Conservation (phyloP, 2,888 invertebrate genomes). For the Calliscelio sp. region DNA sequence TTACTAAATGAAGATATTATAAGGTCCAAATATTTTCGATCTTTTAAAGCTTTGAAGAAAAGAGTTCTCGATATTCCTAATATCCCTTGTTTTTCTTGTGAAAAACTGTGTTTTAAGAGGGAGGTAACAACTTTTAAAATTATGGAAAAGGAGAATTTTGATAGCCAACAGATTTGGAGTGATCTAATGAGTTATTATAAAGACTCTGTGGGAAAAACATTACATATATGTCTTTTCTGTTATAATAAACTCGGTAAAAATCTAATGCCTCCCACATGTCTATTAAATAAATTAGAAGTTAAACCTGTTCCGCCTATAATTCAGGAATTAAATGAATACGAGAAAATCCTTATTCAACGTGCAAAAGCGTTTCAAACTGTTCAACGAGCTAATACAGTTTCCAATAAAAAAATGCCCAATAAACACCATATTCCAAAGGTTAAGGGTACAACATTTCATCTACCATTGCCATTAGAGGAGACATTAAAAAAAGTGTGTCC, state of each 20-base stretch:
- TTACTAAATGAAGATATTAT: constrained; percentile 3
- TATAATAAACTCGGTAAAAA: constrained; percentile 69
- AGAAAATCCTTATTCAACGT: no score
- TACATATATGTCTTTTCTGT: constrained; percentile 69
- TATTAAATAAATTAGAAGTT: constrained; percentile 74
- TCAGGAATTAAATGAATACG: no score
- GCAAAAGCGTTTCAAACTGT: no score
- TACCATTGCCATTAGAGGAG: no score
- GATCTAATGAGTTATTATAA: background rate
- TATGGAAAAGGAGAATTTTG: background rate
- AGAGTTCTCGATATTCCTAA: background rate
- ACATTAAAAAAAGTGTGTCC: constrained; percentile 79
- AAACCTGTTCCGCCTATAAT: constrained; percentile 74
- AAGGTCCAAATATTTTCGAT: background rate
- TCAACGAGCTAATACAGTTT: constrained; percentile 78
- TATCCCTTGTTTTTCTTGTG: constrained; percentile 10
- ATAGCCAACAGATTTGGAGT: constrained; percentile 15
- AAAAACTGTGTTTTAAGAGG: constrained; percentile 14
- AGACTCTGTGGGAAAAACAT: background rate
- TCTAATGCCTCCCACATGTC: constrained; percentile 76
- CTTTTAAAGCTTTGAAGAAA: constrained; percentile 11
- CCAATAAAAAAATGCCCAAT: constrained; percentile 64
- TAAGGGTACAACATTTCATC: constrained; percentile 79
- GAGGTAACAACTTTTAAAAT: constrained; percentile 3
- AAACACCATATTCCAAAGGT: constrained; percentile 73